Evolutionary conservation across 2,113 vertebrate species (phyloP), one percentile per base, ranked within the genome.

Genomic region (Hymenochirus boettgeri): DNA sequence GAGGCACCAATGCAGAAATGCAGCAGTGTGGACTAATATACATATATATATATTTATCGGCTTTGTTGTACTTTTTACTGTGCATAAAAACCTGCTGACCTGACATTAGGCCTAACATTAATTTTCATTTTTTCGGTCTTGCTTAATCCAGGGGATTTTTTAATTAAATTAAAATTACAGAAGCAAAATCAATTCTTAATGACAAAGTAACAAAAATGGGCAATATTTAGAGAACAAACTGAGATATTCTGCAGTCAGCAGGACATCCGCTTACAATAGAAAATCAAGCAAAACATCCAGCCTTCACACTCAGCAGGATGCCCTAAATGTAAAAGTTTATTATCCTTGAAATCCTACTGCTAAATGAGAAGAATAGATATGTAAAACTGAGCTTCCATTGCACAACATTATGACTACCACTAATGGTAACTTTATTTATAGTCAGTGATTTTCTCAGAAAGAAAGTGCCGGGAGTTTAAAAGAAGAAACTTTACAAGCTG

Each of bases 291-390:
- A 37, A 59, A 52, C 64, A 52, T 69, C 47, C 51, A 60, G 56
- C 31, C 65, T 69, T 53, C 31, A 26, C 56, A 60, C 65, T 53
- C 65, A 60, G 65, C 48, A 45, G 47, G 65, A 60, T 21, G 59
- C 57, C 57, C 48, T 69, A 69, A 69, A 69, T 69, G 65, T 52
- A 60, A 69, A 69, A 69, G 56, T 69, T 69, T 60, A 69, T 69
- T 69, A 69, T 69, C 64, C 65, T 69, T 60, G 57, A 69, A 69
- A 60, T 69, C 65, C 65, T 47, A 60, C 65, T 53, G 65, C 35
- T 69, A 60, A 59, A 69, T 60, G 65, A 11, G 57, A 53, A 69
- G 57, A 60, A 69, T 69, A 69, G 59, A 69, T 69, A 69, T 60
- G 65, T 69, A 60, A 62, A 60, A 53, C 31, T 53, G 65, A 69